Conservation (phyloP, 2,888 invertebrate species). For the Azorinus chamasolen region DNA sequence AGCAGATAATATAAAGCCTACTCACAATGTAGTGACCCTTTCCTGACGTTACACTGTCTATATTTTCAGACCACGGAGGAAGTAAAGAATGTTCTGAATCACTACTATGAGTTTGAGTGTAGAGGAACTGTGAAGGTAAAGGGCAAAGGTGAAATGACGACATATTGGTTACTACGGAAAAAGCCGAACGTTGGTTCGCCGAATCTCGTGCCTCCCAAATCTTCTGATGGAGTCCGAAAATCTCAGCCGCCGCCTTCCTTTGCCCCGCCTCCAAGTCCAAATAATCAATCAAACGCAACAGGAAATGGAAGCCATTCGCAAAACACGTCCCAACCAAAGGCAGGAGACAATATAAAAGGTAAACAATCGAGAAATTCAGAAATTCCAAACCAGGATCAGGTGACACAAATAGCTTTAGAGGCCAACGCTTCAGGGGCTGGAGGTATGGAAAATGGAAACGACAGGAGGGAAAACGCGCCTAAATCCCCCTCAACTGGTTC, state of each 20-base stretch:
- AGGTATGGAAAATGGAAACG: too few species aligned
- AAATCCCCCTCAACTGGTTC: conserved; percentile 52
- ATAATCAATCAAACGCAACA: not conserved
- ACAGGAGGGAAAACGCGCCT: not conserved
- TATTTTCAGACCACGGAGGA: conserved; percentile 93
- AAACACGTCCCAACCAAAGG: too few species aligned
- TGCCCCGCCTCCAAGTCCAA: not conserved
- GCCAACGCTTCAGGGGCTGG: too few species aligned
- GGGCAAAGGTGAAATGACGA: conserved; percentile 97
- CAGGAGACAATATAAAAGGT: too few species aligned
- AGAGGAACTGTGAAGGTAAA: conserved; percentile 92
- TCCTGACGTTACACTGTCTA: too few species aligned
- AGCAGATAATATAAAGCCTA: too few species aligned
- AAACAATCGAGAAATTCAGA: too few species aligned
- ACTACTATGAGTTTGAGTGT: conserved; percentile 79
- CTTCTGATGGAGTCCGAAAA: conserved; percentile 7
- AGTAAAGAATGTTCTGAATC: conserved; percentile 91
- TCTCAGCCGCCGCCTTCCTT: not conserved
- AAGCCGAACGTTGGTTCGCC: conserved; percentile 51
- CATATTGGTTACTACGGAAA: conserved; percentile 91
- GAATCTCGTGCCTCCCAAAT: conserved; percentile 29
- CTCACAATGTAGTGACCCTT: too few species aligned
- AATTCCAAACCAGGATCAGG: too few species aligned
- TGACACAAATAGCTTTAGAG: too few species aligned
- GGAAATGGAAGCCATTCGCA: not conserved